These are phyloP conservation scores for Silvanus unidentatus DNA, from an alignment of 2,888 invertebrate species.

Conservation along the genomic window DNA sequence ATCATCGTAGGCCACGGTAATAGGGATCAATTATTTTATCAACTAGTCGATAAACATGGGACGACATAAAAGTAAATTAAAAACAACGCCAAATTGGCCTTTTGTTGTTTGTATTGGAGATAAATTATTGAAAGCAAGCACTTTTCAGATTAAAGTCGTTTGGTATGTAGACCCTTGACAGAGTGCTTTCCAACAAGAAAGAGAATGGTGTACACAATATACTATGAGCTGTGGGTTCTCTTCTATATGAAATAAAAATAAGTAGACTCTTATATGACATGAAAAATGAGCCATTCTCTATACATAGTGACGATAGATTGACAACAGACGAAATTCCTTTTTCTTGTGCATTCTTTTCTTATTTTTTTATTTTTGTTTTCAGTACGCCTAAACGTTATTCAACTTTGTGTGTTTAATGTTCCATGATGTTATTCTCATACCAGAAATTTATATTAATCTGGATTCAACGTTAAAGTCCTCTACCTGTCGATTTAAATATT, in stretches of 20 bases:
- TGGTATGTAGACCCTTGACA: constrained; percentile 12
- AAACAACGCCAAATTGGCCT: constrained; percentile 9
- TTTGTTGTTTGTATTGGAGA: constrained; percentile 15
- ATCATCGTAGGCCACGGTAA: too few species aligned
- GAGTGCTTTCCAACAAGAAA: constrained; percentile 14
- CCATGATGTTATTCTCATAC: too few species aligned
- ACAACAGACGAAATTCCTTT: constrained; percentile 18
- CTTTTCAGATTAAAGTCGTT: constrained; percentile 18
- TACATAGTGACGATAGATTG: constrained; percentile 23
- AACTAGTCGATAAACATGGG: too few species aligned
- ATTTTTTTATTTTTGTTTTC: constrained; percentile 1
- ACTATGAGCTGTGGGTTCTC: constrained; percentile 2
- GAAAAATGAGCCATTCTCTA: constrained; percentile 21
- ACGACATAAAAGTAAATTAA: too few species aligned
- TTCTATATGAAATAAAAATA: constrained; percentile 17
- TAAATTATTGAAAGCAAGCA: constrained; percentile 15
- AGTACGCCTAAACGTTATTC: too few species aligned
- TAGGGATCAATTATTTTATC: too few species aligned
- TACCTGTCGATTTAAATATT: too few species aligned
- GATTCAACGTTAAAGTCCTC: too few species aligned
- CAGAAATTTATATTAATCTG: too few species aligned
- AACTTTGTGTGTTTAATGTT: too few species aligned
- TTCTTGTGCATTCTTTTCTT: constrained; percentile 3
- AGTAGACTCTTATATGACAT: constrained; percentile 17
- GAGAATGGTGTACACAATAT: neutral